A percentile compares a stretch with the other conserved stretches of the same genome.
phyloP scores from a whole-genome alignment of 1,140 invertebrate genomes.

The Choristoneura fumiferana region DNA sequence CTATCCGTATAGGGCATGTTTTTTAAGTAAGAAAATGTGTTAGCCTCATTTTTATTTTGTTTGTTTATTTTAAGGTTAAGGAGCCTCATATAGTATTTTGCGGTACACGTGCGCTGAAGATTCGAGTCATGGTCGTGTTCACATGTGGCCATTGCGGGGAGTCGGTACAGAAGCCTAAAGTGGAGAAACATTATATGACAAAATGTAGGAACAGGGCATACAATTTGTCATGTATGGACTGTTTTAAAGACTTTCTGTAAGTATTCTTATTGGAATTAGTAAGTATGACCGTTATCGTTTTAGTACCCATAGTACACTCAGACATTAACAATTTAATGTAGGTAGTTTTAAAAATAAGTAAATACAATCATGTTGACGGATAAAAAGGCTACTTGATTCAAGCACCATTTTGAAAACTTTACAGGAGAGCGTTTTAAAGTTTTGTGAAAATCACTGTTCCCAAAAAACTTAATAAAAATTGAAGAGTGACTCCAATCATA shows the following conservation, averaged over 20 bases:
- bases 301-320: too few species aligned
- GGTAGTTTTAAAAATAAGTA: too few species aligned
- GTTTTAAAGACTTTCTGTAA: slow-evolving; percentile 92
- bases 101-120: slow-evolving; percentile 18
- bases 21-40: slow-evolving; percentile 6
- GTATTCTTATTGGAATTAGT: slow-evolving; percentile 33
- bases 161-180: slow-evolving; percentile 92
- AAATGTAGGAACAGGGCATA: slow-evolving; percentile 80
- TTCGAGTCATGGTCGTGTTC: slow-evolving; percentile 90
- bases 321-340: too few species aligned
- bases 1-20: background rate
- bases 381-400: too few species aligned
- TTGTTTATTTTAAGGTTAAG: slow-evolving; percentile 19
- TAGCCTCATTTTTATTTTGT: slow-evolving; percentile 17
- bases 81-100: background rate
- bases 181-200: slow-evolving; percentile 93
- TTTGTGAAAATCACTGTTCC: too few species aligned
- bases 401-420: too few species aligned
- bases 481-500: too few species aligned
- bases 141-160: slow-evolving; percentile 95
- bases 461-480: too few species aligned
- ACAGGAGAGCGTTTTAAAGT: too few species aligned
- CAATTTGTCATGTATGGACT: slow-evolving; percentile 92
- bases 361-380: too few species aligned
- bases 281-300: background rate